Base-by-base conservation (phyloP, 2,797 vertebrate genomes). In the Sylvia borin region DNA sequence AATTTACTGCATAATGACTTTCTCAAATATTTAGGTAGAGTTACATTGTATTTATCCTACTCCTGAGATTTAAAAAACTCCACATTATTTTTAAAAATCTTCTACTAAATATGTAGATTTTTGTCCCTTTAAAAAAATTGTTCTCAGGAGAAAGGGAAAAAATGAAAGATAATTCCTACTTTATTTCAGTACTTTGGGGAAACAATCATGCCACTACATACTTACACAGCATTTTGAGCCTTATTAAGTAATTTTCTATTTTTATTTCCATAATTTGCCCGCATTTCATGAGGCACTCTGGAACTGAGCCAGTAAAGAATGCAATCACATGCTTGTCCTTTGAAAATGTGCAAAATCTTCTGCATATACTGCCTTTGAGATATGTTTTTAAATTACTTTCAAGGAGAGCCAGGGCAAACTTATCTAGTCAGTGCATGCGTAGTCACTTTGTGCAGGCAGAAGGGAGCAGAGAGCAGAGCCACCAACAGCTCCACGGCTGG, bases 21-120 rank as follows among this genome's bases (percentile, higher is more conserved):
- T 65, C 36, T 85, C 38, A 73, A 90, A 64, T 72, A 47, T 83
- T 93, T 87, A 31, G 10, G 65, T 87, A 77, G 20, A 18, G 15
- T 89, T 90, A 73, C 17, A 19, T 58, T 24, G 18, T 72, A 95
- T 88, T 95, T 93, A 82, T 80, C 32, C 29, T 67, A 64, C n/a
- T 2, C 2, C 21, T 88, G 53, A 83, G 72, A 93, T 38, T 26
- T 4, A 9, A 32, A 45, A 10, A 4, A 1, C 11, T n/a, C 11
- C 10, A n/a, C 13, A 31, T 21, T 40, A 31, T 77, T 91, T 48
- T 68, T 16, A 43, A 85, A 36, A 36, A 64, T 50, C 9, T 48
- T 70, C 7, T 50, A 80, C 34, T n/a, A 66, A 4, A 19, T 65
- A 18, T 11, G 36, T 29, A 72, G 51, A n/a, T 31, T 70, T 66